A percentile compares a stretch with the other conserved stretches of the same genome.
These are phyloP conservation scores for Drosophila lacteicornis DNA, from an alignment of 1,140 invertebrate genomes.

Conservation along the genomic window DNA sequence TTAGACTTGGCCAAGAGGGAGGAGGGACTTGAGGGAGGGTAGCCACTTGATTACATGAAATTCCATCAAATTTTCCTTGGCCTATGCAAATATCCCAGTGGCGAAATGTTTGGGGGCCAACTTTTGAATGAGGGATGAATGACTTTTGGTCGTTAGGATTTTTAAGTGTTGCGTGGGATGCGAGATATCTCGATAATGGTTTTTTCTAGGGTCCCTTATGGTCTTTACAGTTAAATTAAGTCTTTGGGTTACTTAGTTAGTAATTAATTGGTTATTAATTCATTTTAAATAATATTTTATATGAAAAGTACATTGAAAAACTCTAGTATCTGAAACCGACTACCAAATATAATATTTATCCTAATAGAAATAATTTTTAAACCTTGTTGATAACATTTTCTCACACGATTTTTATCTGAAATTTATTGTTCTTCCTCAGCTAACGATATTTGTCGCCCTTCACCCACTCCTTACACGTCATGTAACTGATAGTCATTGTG, in stretches of 20 bases:
- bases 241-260: too few species aligned
- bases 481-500: slow-evolving; percentile 34
- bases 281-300: neutral
- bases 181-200: slow-evolving; percentile 18
- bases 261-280: slow-evolving; percentile 2
- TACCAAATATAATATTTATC: neutral
- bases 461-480: neutral
- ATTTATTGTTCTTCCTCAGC: neutral
- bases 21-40: neutral
- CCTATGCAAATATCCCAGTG: slow-evolving; percentile 34
- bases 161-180: slow-evolving; percentile 11
- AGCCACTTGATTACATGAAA: slow-evolving; percentile 45
- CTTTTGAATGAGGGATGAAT: slow-evolving; percentile 16
- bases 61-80: slow-evolving; percentile 27
- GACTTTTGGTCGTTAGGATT: slow-evolving; percentile 27
- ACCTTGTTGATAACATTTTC: neutral
- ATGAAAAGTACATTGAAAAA: too few species aligned
- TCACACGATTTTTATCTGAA: too few species aligned
- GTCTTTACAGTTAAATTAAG: neutral
- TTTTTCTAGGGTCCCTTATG: neutral
- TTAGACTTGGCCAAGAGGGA: slow-evolving; percentile 14
- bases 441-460: neutral
- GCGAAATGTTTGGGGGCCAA: slow-evolving; percentile 25
- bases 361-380: neutral
- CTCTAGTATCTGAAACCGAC: neutral